Base-by-base conservation (phyloP, 2,888 invertebrate species). In the Dioctria linearis region DNA sequence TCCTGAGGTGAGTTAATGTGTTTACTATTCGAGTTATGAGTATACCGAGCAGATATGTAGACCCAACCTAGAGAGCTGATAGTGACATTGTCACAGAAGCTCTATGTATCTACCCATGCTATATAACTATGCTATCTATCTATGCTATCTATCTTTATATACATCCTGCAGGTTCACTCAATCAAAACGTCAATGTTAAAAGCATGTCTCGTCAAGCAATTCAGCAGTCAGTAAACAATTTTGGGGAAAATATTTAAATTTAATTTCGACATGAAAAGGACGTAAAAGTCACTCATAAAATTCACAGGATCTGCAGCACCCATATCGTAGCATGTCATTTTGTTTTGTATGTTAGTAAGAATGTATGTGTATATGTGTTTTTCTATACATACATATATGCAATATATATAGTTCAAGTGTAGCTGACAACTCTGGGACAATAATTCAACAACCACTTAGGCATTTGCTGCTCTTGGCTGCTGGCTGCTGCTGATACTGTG, bases 241-340 rank as follows among this genome's bases (percentile, higher is more conserved):
- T 59, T 25, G 39, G 73, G 11, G 54, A 59, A 25, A 39, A 59
- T 59, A 75, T 75, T 75, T 42, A 75, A 75, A 75, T 59, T 49
- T 75, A 75, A 75, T 75, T 75, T 75, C 40, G 43, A 43, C 69
- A 51, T 69, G 51, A 69, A 69, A 69, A 69, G 69, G 51, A 69
- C 49, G 69, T 69, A 51, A 69, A 69, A 69, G 69, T 69, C 69
- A 39, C 5, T 9, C 51, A 8, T 46, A 46, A 11, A 49, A 37
- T 49, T 39, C 69, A 37, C 51, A 51, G 51, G 51, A 49, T 51
- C 51, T 5, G 43, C 69, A 39, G 39, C 37, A 61, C 4, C 11
- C 54, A 54, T 54, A 3, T 25, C 25, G 54, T 54, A 54, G 54
- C 11, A 54, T 63, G 63, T 63, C 25, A 25, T 25, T 25, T 25